A percentile compares a stretch with the other conserved stretches of the same genome.
phyloP scores from a whole-genome alignment of 2,113 vertebrate species.

The Corythornis vintsioides region DNA sequence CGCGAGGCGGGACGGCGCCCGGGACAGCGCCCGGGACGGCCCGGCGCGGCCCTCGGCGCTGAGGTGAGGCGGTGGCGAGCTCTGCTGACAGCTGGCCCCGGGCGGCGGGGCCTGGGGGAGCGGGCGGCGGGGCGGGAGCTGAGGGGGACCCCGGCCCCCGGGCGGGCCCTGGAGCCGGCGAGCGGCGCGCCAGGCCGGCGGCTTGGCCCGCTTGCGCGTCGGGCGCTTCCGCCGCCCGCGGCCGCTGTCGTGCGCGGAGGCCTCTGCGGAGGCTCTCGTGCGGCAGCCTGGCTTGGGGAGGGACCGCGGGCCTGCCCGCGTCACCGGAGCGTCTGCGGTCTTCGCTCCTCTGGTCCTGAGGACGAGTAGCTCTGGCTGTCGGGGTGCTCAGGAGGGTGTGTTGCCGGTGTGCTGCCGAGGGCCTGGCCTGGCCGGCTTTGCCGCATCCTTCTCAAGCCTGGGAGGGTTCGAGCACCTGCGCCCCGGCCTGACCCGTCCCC shows the following conservation, averaged over 20 bases:
- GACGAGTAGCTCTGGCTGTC: neutral
- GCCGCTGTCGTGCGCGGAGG: neutral
- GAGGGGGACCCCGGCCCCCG: no score
- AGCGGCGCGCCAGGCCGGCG: neutral
- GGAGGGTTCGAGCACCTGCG: rapidly evolving
- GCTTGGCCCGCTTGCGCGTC: neutral
- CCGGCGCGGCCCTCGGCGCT: no score
- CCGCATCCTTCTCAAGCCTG: rapidly evolving
- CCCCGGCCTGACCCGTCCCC: rapidly evolving
- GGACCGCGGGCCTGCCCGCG: neutral
- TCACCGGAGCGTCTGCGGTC: neutral
- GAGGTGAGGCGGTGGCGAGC: no score
- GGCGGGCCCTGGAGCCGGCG: neutral
- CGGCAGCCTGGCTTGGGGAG: neutral
- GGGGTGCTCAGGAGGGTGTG: neutral
- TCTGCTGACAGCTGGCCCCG: neutral
- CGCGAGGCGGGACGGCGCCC: no score
- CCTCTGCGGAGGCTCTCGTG: neutral
- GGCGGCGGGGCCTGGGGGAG: neutral
- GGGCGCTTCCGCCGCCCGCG: neutral
- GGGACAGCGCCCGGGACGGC: no score
- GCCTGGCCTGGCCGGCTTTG: neutral
- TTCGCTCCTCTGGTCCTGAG: no score
- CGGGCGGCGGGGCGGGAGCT: neutral
- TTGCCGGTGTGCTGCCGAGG: neutral